These are phyloP conservation scores for Eupithecia subumbrata DNA, from an alignment of 2,888 invertebrate genomes.

Conservation along the genomic window DNA sequence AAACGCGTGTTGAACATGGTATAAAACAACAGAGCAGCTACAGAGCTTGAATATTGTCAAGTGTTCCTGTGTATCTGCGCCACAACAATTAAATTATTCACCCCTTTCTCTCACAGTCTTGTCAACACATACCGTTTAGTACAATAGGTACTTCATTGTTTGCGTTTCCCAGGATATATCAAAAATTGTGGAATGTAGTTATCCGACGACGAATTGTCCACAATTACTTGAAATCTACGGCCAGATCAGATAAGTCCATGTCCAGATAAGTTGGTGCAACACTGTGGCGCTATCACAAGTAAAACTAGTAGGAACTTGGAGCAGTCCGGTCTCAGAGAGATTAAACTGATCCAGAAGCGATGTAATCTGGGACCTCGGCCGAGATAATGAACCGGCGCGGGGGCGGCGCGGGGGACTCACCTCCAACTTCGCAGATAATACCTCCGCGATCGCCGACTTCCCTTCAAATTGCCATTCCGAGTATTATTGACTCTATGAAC, in stretches of 20 bases:
- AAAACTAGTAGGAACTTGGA: slow-evolving; percentile 15
- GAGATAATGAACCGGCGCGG: background rate
- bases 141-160: background rate
- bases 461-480: slow-evolving; percentile 2
- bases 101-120: background rate
- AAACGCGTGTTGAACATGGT: background rate
- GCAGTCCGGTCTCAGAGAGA: slow-evolving; percentile 14
- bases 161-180: background rate
- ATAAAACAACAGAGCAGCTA: background rate
- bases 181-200: background rate
- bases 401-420: background rate
- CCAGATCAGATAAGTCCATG: background rate
- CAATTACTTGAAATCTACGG: background rate
- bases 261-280: slow-evolving; percentile 5
- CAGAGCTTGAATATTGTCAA: background rate
- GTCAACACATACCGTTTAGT: background rate
- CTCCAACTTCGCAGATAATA: slow-evolving; percentile 1
- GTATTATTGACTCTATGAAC: background rate
- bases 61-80: background rate
- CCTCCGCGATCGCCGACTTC: background rate
- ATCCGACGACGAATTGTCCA: background rate
- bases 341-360: slow-evolving; percentile 18
- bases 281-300: slow-evolving; percentile 6
- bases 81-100: background rate
- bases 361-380: slow-evolving; percentile 15